phyloP scores from a whole-genome alignment of 2,797 vertebrate species.

The Alcedo atthis region DNA sequence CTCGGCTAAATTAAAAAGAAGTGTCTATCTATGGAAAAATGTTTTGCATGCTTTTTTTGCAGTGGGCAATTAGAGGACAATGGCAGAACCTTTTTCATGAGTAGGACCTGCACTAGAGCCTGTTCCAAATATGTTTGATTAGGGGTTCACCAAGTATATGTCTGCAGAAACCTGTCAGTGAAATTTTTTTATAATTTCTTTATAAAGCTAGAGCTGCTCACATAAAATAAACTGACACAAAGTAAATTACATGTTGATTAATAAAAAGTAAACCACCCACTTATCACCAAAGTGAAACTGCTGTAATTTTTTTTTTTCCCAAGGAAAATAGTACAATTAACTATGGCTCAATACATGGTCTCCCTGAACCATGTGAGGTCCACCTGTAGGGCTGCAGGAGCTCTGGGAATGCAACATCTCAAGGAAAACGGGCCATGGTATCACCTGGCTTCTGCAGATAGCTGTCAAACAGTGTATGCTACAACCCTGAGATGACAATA shows the following conservation, averaged over 20 bases:
- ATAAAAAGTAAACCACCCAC: not conserved
- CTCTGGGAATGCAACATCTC: not conserved
- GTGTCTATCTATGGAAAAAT: not conserved
- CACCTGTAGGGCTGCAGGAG: not conserved
- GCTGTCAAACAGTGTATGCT: not conserved
- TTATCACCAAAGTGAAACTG: not conserved
- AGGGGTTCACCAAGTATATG: not conserved
- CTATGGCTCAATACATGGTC: not conserved
- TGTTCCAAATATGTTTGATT: not conserved
- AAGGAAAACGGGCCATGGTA: not conserved
- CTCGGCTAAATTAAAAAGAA: not conserved
- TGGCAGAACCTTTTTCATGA: not conserved
- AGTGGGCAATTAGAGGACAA: not conserved
- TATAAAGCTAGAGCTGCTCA: not conserved
- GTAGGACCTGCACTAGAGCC: not conserved
- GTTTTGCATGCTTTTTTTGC: not conserved
- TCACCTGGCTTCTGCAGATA: not conserved
- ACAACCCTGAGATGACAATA: slow-evolving; percentile 1
- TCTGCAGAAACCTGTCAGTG: not conserved
- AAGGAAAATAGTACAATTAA: not conserved
- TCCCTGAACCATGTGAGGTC: not conserved
- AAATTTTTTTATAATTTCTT: not conserved
- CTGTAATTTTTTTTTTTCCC: not conserved
- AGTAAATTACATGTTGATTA: not conserved
- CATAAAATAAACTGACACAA: not conserved